A percentile compares a stretch with the other conserved stretches of the same genome.
These are phyloP conservation scores for Hyperoodon ampullatus DNA, from an alignment of 2,113 vertebrate genomes.

Conservation along the genomic window DNA sequence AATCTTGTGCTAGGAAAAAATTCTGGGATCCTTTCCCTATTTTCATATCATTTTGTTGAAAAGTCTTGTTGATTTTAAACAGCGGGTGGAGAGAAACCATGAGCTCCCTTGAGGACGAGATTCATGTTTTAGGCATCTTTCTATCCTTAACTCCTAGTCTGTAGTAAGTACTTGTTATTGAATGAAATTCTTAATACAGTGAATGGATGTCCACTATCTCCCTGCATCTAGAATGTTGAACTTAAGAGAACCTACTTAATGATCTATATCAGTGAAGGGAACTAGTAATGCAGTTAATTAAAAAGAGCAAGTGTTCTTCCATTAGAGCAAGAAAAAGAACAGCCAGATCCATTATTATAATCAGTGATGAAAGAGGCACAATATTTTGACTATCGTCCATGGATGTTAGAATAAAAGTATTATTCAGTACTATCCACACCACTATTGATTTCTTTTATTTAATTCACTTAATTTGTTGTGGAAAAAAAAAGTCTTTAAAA, in stretches of 20 bases:
- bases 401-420: neutral
- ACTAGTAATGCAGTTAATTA: conserved; percentile 10
- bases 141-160: neutral
- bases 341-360: neutral
- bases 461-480: neutral
- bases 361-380: neutral
- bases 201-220: neutral
- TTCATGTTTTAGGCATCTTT: neutral
- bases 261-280: neutral
- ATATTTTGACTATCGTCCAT: neutral
- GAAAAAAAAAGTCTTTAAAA: neutral
- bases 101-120: neutral
- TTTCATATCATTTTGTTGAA: neutral
- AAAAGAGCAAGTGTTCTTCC: conserved; percentile 3
- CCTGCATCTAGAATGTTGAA: neutral
- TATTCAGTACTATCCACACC: neutral
- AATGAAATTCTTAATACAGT: neutral
- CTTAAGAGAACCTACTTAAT: neutral
- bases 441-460: conserved; percentile 5
- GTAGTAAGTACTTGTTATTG: neutral
- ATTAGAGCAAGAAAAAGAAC: conserved; percentile 28
- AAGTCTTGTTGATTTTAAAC: neutral
- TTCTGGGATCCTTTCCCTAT: neutral
- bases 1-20: neutral
- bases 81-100: neutral